Percentiles rank a stretch among this genome's conserved stretches.
phyloP scores from a whole-genome alignment of 2,113 vertebrate species.

The Podarcis muralis region DNA sequence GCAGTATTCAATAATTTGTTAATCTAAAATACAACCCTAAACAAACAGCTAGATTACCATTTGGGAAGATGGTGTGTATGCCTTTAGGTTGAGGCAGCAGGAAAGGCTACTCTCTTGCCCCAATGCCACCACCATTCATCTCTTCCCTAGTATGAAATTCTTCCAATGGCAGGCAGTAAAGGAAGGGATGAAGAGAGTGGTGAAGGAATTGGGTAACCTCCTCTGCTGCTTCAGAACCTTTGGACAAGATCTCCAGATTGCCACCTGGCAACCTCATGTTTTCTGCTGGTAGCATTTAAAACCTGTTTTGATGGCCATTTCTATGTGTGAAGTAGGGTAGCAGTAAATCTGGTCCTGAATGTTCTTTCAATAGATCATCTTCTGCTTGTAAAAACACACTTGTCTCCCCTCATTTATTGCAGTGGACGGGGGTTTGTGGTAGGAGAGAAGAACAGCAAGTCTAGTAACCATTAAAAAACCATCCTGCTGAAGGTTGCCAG shows the following conservation, averaged over 20 bases:
- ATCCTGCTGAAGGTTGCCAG: neutral
- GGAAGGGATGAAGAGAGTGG: neutral
- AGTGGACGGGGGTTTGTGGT: neutral
- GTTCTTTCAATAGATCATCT: neutral
- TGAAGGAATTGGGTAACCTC: neutral
- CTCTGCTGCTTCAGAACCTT: neutral
- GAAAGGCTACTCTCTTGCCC: neutral
- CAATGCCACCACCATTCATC: neutral
- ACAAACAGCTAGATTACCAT: neutral
- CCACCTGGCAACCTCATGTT: neutral
- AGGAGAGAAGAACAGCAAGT: constrained; percentile 4
- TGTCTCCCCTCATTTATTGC: constrained; percentile 32
- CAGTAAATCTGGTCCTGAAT: constrained; percentile 2
- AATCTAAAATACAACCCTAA: neutral
- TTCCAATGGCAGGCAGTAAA: neutral
- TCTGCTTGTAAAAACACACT: constrained; percentile 10
- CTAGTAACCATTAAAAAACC: neutral
- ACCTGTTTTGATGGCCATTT: neutral
- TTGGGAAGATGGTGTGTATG: neutral
- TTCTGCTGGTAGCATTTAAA: neutral
- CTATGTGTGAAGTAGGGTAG: neutral
- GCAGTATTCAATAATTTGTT: neutral
- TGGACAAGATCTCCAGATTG: neutral
- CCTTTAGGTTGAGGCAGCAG: neutral
- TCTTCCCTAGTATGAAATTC: neutral